These are phyloP conservation scores for Ceratina japonica DNA, from an alignment of 1,140 invertebrate genomes.

Conservation along the genomic window DNA sequence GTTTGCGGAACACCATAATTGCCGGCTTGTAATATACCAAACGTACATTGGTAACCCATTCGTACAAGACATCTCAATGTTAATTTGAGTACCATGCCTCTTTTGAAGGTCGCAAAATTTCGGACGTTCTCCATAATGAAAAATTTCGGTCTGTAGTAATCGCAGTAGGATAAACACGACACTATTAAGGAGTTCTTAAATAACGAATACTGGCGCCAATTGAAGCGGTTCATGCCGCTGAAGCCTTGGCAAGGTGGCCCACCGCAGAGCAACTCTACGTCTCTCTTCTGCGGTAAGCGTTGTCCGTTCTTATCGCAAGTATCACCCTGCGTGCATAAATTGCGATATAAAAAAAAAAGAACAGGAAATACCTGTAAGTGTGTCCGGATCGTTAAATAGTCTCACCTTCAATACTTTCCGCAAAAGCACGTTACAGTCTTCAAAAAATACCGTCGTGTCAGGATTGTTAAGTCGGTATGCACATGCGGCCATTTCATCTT, in stretches of 20 bases:
- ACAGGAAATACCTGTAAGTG: not conserved
- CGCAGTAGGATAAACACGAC: too few species aligned
- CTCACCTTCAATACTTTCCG: slow-evolving; percentile 72
- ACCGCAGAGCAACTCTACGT: slow-evolving; percentile 93
- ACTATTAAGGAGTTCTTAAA: too few species aligned
- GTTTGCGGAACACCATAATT: slow-evolving; percentile 93
- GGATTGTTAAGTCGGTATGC: slow-evolving; percentile 91
- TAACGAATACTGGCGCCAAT: slow-evolving; percentile 91
- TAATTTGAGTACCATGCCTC: slow-evolving; percentile 90
- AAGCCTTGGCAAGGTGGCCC: slow-evolving; percentile 96
- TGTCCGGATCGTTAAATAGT: slow-evolving; percentile 9
- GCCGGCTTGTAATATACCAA: slow-evolving; percentile 92
- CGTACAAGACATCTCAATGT: too few species aligned
- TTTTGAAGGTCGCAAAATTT: slow-evolving; percentile 91
- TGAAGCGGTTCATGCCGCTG: slow-evolving; percentile 94
- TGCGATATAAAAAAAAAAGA: not conserved
- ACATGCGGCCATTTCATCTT: slow-evolving; percentile 87
- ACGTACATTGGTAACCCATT: slow-evolving; percentile 94
- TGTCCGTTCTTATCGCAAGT: slow-evolving; percentile 80
- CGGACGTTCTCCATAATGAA: slow-evolving; percentile 94
- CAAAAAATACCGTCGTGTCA: slow-evolving; percentile 87
- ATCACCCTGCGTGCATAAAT: slow-evolving; percentile 77
- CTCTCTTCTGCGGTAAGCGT: slow-evolving; percentile 86
- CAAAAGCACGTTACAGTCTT: slow-evolving; percentile 90
- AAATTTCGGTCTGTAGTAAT: too few species aligned